Evolutionary conservation across 2,888 invertebrate species (phyloP).

Genomic region (Mimumesa dahlbomi): DNA sequence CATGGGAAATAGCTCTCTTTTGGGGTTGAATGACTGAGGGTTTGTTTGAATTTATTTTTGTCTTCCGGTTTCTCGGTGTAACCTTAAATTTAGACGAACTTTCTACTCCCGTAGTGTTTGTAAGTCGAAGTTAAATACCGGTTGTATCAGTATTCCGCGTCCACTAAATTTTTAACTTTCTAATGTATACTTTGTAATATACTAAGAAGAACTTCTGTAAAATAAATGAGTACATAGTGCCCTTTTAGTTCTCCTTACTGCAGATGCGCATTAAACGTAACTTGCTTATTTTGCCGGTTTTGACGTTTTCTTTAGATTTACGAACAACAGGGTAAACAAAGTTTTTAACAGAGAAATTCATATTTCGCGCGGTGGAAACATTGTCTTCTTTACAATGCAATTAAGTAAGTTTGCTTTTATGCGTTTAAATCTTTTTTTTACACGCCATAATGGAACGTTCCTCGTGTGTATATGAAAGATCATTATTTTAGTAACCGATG

Average conservation of each 20-base stretch:
- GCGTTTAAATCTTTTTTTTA: slow-evolving; percentile 26
- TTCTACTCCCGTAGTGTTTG: no score
- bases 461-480: no score
- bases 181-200: slow-evolving; percentile 6
- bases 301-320: slow-evolving; percentile 10
- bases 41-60: no score
- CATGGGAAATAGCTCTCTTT: no score
- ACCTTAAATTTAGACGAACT: no score
- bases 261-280: background rate
- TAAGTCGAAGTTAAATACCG: background rate
- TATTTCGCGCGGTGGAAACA: slow-evolving; percentile 16
- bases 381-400: slow-evolving; percentile 35
- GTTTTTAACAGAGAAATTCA: slow-evolving; percentile 36
- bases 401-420: slow-evolving; percentile 23
- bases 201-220: slow-evolving; percentile 4
- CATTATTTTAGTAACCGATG: no score
- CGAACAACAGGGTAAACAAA: slow-evolving; percentile 18
- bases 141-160: background rate
- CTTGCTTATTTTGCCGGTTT: background rate
- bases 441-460: slow-evolving; percentile 1
- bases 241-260: background rate
- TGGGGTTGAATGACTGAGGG: no score
- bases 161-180: background rate
- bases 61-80: no score
- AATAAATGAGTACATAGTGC: slow-evolving; percentile 15